phyloP scores from a whole-genome alignment of 2,888 invertebrate species.

The Dryomyza anilis region DNA sequence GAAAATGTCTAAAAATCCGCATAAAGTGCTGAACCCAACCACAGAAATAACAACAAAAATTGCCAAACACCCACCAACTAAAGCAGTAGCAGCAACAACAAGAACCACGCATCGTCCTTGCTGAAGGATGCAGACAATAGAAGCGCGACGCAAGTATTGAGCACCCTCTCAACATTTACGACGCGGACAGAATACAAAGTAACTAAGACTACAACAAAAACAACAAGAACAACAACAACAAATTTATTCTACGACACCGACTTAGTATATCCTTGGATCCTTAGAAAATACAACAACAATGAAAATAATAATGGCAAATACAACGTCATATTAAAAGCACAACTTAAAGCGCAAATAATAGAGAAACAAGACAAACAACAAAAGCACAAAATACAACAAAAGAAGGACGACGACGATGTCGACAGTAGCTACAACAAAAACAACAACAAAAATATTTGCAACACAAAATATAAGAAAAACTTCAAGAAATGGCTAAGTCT shows the following conservation, averaged over 20 bases:
- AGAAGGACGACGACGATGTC: no score
- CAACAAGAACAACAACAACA: slow-evolving; percentile 12
- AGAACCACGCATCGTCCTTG: no score
- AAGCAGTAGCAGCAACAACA: no score
- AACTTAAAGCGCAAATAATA: slow-evolving; percentile 17
- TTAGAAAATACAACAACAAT: no score
- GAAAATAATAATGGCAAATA: no score
- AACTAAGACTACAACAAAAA: slow-evolving; percentile 55
- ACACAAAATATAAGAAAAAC: neutral
- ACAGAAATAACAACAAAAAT: no score
- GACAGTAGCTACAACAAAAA: neutral
- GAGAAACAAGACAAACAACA: neutral
- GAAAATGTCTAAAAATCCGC: slow-evolving; percentile 7
- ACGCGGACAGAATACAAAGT: slow-evolving; percentile 61
- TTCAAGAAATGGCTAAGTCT: neutral
- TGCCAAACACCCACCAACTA: no score
- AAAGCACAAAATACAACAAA: neutral
- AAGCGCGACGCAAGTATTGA: slow-evolving; percentile 31
- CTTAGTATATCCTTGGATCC: no score
- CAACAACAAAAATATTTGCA: neutral
- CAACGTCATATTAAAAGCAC: slow-evolving; percentile 11
- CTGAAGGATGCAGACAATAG: no score
- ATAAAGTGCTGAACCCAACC: neutral
- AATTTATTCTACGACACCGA: no score
- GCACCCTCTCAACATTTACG: slow-evolving; percentile 36